These are phyloP conservation scores for Mergus octosetaceus DNA, from an alignment of 2,797 vertebrate genomes.

Conservation along the genomic window DNA sequence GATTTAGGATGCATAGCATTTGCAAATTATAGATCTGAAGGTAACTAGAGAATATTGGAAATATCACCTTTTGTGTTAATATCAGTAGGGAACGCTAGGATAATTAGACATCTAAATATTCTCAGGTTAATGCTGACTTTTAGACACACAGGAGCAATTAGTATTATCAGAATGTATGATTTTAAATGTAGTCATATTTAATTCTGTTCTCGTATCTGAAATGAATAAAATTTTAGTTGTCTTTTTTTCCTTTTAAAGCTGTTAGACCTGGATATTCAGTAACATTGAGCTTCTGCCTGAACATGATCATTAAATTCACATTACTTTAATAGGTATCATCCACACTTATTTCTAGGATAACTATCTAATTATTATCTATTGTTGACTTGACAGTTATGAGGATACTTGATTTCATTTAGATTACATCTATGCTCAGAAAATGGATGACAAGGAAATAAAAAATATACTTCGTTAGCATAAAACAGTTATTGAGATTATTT, in stretches of 20 bases:
- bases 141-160: not conserved
- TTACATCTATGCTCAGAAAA: conserved; percentile 9
- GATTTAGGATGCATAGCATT: not conserved
- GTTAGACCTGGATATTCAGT: conserved; percentile 14
- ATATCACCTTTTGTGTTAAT: not conserved
- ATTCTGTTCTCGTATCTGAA: not conserved
- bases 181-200: not conserved
- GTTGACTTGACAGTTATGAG: not conserved
- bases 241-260: not conserved
- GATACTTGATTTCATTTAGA: conserved; percentile 12
- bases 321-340: not conserved
- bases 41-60: not conserved
- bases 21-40: not conserved
- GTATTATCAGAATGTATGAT: not conserved
- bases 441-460: not conserved
- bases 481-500: not conserved
- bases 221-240: not conserved
- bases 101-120: conserved; percentile 39
- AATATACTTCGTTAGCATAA: not conserved
- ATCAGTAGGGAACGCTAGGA: not conserved
- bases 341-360: not conserved
- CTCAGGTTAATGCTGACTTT: not conserved
- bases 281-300: not conserved
- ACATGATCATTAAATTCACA: conserved; percentile 9
- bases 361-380: conserved; percentile 27